A percentile compares a stretch with the other conserved stretches of the same genome.
phyloP scores from a whole-genome alignment of 2,113 vertebrate genomes.

The Tragulus kanchil region DNA sequence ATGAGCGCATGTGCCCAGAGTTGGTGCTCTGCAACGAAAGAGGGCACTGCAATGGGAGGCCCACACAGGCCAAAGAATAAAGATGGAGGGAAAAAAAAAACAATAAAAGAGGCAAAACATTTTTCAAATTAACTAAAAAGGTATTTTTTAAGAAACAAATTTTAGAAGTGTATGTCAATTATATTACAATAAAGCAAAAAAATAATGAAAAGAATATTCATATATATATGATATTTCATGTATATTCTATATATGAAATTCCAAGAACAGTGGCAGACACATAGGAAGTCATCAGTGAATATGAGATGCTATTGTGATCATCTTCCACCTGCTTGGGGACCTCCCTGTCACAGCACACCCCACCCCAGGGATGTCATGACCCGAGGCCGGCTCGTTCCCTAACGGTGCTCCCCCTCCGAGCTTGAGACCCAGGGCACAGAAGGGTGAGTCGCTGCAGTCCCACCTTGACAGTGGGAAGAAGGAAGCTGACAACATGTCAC shows the following conservation, averaged over 20 bases:
- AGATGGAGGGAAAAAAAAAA: no score
- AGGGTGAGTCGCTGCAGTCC: neutral
- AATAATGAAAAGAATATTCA: neutral
- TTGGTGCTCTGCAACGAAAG: no score
- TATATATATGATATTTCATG: no score
- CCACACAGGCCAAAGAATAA: no score
- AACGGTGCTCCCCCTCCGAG: neutral
- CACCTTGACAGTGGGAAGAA: neutral
- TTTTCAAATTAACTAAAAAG: neutral
- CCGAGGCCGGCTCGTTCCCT: neutral
- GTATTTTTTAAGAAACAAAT: neutral
- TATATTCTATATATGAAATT: neutral
- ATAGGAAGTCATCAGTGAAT: neutral
- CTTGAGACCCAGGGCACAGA: neutral
- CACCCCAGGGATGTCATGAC: neutral
- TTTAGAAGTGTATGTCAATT: neutral
- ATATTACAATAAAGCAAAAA: neutral
- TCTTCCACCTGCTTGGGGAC: neutral
- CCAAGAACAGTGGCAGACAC: neutral
- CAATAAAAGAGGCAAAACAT: no score
- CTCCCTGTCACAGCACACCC: neutral
- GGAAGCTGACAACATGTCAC: neutral
- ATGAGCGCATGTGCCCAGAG: no score
- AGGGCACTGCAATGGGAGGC: no score
- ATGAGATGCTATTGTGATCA: neutral